These are phyloP conservation scores for Sebastes ruberrimus DNA, from an alignment of 2,797 vertebrate genomes.

Conservation along the genomic window DNA sequence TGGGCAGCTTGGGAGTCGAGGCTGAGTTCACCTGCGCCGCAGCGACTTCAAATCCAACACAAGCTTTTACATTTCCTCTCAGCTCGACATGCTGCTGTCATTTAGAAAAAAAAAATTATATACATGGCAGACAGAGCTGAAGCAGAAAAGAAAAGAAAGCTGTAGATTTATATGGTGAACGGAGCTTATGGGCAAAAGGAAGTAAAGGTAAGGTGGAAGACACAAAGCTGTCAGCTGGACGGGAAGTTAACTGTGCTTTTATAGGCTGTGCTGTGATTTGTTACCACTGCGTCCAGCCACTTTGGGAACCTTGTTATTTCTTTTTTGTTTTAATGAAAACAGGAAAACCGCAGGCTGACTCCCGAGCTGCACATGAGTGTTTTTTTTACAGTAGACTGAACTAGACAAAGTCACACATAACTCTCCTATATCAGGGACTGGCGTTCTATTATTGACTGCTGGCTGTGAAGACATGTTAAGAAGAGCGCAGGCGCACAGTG, in stretches of 20 bases:
- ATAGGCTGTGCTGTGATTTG: conserved; percentile 22
- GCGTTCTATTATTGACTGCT: conserved; percentile 24
- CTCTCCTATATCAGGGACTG: conserved; percentile 26
- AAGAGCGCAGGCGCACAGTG: conserved; percentile 21
- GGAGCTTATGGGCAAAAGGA: background rate
- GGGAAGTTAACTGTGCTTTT: conserved; percentile 51
- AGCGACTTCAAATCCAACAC: background rate
- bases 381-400: conserved; percentile 20
- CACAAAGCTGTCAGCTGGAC: conserved; percentile 31
- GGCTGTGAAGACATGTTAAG: conserved; percentile 36
- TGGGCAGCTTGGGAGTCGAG: conserved; percentile 58
- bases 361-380: conserved; percentile 54
- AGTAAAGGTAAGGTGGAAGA: conserved; percentile 13
- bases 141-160: background rate
- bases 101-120: background rate
- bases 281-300: conserved; percentile 15
- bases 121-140: background rate
- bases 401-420: conserved; percentile 40
- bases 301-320: background rate
- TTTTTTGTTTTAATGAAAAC: background rate
- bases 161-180: background rate
- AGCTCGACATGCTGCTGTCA: background rate
- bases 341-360: conserved; percentile 48
- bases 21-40: conserved; percentile 19
- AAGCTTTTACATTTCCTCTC: background rate